phyloP scores from a whole-genome alignment of 1,140 invertebrate species.

The Oryzaephilus surinamensis region DNA sequence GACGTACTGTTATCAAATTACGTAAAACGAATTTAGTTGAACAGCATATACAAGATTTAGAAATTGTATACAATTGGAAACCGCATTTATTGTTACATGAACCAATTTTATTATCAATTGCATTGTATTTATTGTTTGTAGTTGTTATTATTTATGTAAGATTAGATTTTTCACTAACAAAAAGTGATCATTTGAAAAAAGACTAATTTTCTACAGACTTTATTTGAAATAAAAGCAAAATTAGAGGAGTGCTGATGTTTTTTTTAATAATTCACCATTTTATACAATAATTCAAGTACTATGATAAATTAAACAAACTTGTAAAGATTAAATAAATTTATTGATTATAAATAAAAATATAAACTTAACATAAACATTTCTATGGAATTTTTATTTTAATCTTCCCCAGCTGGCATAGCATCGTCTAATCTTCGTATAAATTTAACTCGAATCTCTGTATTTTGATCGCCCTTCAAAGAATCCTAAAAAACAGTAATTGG shows the following conservation, averaged over 20 bases:
- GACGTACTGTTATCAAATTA: constrained; percentile 79
- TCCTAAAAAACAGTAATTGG: constrained; percentile 58
- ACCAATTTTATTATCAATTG: constrained; percentile 77
- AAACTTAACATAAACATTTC: no score
- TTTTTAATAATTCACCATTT: no score
- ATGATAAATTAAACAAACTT: no score
- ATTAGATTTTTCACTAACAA: constrained; percentile 85
- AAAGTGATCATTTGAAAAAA: constrained; percentile 28
- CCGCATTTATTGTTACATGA: constrained; percentile 80
- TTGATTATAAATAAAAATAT: no score
- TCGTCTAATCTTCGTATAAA: constrained; percentile 94
- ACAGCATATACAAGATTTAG: constrained; percentile 89
- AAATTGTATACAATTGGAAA: constrained; percentile 84
- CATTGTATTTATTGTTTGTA: constrained; percentile 85
- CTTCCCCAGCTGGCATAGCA: constrained; percentile 94
- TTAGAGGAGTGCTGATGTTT: no score
- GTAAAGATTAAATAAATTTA: no score
- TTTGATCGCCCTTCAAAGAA: constrained; percentile 87
- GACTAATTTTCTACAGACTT: constrained; percentile 23
- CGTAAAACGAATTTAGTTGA: constrained; percentile 87
- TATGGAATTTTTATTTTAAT: no score
- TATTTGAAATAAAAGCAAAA: no score
- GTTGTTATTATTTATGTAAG: constrained; percentile 89
- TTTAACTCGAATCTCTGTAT: constrained; percentile 91
- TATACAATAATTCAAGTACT: no score